Conservation (phyloP, 2,797 vertebrate species). For the Sebastes trivittatus region DNA sequence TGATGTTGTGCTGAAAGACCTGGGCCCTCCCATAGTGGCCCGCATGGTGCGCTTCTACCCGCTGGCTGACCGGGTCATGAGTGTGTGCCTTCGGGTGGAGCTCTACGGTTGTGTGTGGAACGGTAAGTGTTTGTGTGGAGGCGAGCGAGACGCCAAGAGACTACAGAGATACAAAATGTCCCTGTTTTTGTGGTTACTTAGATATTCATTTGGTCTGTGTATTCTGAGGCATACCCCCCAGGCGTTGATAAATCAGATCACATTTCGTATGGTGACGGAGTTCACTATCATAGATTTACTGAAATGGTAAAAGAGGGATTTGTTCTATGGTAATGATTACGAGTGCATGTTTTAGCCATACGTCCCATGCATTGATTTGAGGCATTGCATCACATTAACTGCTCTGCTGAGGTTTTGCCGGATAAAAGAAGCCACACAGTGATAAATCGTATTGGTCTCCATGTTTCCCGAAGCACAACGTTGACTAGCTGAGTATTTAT, state of each 20-base stretch:
- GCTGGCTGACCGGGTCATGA: constrained; percentile 93
- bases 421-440: constrained; percentile 57
- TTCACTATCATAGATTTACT: constrained; percentile 7
- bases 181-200: not conserved
- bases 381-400: constrained; percentile 46
- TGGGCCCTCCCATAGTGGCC: constrained; percentile 90
- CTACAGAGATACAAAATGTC: not conserved
- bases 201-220: constrained; percentile 1
- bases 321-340: constrained; percentile 44
- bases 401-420: constrained; percentile 34
- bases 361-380: constrained; percentile 15
- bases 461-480: constrained; percentile 49
- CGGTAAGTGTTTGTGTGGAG: constrained; percentile 74
- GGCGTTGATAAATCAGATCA: constrained; percentile 15
- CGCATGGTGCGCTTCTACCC: constrained; percentile 92
- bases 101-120: constrained; percentile 95
- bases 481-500: constrained; percentile 66
- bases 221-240: not conserved
- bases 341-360: constrained; percentile 23
- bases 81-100: constrained; percentile 95
- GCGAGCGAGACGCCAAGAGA: not conserved
- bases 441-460: constrained; percentile 56
- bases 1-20: constrained; percentile 92
- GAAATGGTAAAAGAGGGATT: not conserved
- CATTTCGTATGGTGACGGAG: constrained; percentile 1